Evolutionary conservation across 2,797 vertebrate genomes (phyloP), one percentile per base, ranked within the genome.

Genomic region (Triplophysa bombifrons): DNA sequence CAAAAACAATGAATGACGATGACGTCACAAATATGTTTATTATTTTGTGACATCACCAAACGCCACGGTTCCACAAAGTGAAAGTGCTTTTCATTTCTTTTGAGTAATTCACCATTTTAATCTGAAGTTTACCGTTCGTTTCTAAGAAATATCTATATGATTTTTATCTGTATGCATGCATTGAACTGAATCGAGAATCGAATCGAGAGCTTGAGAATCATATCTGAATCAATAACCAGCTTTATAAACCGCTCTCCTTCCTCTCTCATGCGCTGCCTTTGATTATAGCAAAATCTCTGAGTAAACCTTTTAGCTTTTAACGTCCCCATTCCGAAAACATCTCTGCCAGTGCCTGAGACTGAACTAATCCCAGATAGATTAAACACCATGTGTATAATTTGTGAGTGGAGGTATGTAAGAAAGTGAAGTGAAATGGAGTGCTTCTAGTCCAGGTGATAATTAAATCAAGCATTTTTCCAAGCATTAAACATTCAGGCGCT

Each of bases 271-370:
- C 41, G 56, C 60, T 70, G 27, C 25, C 20, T 66, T 38, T 72
- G 60, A 82, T 67, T 44, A 68, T 27, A 22, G 14, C 27, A 20
- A 17, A 82, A 46, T 83, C 48, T 50, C 30, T 55, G 22, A 63
- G 50, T 83, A 83, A 84, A 76, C 76, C 60, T 60, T 81, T 86
- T 82, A 86, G 64, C 68, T 60, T 27, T 83, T 83, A 83, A 67
- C 78, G 74, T 22, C 4, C 20, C 17, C 50, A 30, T 66, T 12
- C 27, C 60, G 13, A 67, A 61, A 22, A 41, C 65, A 68, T 56
- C 17, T 20, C 16, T 51, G 61, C 41, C 38, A 64, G 30, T 61
- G 4, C 16, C 46, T 67, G 66, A 77, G 80, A 80, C 67, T 48
- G 34, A 81, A 69, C 34, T 51, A 17, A 72, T 70, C 69, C 68